Conservation (phyloP, 2,888 invertebrate genomes). For the Tenthredo distinguenda region DNA sequence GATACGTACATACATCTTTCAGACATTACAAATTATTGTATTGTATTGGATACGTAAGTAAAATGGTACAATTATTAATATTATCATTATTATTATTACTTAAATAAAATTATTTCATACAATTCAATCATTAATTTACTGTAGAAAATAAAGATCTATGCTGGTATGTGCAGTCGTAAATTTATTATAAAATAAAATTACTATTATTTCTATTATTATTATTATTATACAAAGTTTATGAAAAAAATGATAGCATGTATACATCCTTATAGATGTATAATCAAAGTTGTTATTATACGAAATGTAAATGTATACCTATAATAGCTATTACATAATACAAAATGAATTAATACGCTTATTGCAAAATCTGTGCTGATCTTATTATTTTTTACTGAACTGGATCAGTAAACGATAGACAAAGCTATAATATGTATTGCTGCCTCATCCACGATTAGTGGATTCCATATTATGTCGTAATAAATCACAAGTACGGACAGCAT, state of each 20-base stretch:
- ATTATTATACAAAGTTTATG: constrained; percentile 16
- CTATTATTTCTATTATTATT: constrained; percentile 1
- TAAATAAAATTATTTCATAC: constrained; percentile 21
- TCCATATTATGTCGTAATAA: constrained; percentile 2
- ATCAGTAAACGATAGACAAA: constrained; percentile 34
- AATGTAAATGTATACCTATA: constrained; percentile 32
- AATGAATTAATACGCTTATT: constrained; percentile 25
- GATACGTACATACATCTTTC: constrained; percentile 18
- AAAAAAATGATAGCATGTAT: not conserved
- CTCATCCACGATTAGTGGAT: not conserved
- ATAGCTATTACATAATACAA: constrained; percentile 27
- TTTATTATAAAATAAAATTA: constrained; percentile 44
- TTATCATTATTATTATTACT: not conserved
- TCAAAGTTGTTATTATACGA: constrained; percentile 15
- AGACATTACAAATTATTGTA: constrained; percentile 27
- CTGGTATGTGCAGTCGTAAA: constrained; percentile 52
- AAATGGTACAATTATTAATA: constrained; percentile 26
- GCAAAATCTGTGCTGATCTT: constrained; percentile 41
- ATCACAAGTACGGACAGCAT: constrained; percentile 16
- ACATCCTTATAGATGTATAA: not conserved
- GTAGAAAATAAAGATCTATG: constrained; percentile 61
- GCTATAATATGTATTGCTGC: constrained; percentile 25
- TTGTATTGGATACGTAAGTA: constrained; percentile 1
- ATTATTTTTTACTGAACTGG: constrained; percentile 5
- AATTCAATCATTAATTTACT: constrained; percentile 30